Conservation (phyloP, 2,888 invertebrate species). For the Notodonta ziczac region DNA sequence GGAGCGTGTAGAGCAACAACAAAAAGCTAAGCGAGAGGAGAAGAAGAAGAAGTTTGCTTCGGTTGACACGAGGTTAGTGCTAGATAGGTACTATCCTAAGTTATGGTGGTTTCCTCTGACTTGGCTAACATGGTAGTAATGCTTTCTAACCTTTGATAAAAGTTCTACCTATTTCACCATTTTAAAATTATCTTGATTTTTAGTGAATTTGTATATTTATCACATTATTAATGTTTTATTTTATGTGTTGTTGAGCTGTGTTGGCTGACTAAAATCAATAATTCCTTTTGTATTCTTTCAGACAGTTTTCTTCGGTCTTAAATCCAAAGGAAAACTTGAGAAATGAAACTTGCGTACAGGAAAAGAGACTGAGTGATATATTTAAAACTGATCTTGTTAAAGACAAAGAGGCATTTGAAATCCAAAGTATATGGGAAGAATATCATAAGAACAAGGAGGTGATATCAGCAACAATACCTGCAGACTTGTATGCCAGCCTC, state of each 20-base stretch:
- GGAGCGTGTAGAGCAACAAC: constrained; percentile 84
- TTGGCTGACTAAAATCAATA: background rate
- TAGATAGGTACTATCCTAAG: background rate
- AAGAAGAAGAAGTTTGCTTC: constrained; percentile 63
- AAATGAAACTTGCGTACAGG: constrained; percentile 41
- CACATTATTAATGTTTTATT: no score
- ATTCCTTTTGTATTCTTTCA: constrained; percentile 45
- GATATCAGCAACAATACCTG: constrained; percentile 89
- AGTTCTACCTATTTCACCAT: no score
- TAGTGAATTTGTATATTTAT: no score
- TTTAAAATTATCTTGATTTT: no score
- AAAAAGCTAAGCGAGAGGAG: constrained; percentile 62
- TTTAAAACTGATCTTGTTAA: constrained; percentile 91
- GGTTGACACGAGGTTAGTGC: constrained; percentile 65
- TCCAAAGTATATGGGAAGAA: constrained; percentile 90
- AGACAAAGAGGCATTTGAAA: constrained; percentile 89
- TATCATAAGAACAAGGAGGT: constrained; percentile 92
- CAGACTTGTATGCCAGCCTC: constrained; percentile 84
- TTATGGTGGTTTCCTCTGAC: background rate
- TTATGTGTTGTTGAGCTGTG: no score
- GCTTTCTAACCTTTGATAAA: no score
- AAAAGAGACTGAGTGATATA: constrained; percentile 86
- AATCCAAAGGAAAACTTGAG: constrained; percentile 84
- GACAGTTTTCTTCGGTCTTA: constrained; percentile 86
- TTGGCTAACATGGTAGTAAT: background rate